Base-by-base conservation (phyloP, 2,797 vertebrate genomes). In the Xyrichtys novacula region DNA sequence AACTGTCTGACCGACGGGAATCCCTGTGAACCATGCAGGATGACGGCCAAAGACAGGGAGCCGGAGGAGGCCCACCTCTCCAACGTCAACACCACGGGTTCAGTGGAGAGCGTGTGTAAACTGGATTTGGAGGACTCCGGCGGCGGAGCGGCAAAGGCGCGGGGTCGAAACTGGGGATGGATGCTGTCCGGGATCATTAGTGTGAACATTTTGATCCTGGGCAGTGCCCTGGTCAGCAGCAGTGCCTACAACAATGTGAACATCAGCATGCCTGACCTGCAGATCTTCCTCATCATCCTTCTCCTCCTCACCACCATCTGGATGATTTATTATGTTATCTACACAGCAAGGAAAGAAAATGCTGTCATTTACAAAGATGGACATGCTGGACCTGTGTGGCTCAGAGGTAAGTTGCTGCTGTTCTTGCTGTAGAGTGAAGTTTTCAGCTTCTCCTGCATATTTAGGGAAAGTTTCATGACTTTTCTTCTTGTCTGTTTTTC, bases 371-470 rank as follows among this genome's bases (percentile, higher is more conserved):
- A 94, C 87, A 95, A 92, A 73, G 98, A 99, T 39, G 77, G 89
- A n/a, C 96, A 98, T 0, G 97, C 97, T 0, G 97, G 97, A 19
- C 96, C 97, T 17, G 71, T 98, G 46, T 99, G 97, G 98, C 95
- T 98, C 46, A 94, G 96, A 93, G 96, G 98, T 99, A 75, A 75
- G 83, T 52, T 12, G 2, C 36, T 28, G 14, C 23, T 25, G 6
- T 3, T 7, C 8, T 28, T 49, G 5, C 5, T 48, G 31, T 2
- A 26, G 2, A 14, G 9, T 14, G 12, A 34, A 34, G 11, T 44
- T 14, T 10, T 22, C 20, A 23, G n/a, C 12, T 6, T 14, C 19
- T 44, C 10, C 20, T 3, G 8, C 19, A 14, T 44, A 12, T 44
- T 44, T 22, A 3, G 5, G 23, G 4, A 44, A 23, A 23, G 1